Evolutionary conservation across 2,113 vertebrate species (phyloP), one percentile per base, ranked within the genome.

Genomic region (Chloropsis hardwickii): DNA sequence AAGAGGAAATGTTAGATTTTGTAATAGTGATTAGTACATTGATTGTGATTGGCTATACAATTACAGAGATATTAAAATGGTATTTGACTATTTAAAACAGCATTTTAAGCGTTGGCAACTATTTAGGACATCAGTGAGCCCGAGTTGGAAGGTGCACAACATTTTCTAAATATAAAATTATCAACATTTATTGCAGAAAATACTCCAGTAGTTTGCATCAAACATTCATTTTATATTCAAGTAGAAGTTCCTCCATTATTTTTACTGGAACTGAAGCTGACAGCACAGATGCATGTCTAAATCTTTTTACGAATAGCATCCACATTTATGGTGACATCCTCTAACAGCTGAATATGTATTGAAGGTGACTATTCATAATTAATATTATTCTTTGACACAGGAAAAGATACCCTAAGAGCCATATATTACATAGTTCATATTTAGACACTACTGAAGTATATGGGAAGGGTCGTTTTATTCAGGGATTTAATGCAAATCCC

Each of bases 1-100:
- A 86, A 93, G 47, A 60, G 82, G 86, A 94, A 92, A 18, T 62
- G 24, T 90, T 90, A 60, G 72, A 92, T 86, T 88, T 95, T 87
- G 54, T 78, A 80, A 66, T 20, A 73, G 44, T 78, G 74, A 85
- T 88, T 90, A 88, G 62, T 24, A 53, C 28, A 86, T 62, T 61
- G 87, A 93, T 29, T 82, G 58, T 66, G 64, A 87, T 77, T 73
- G 22, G 62, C 66, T 77, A 47, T 28, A 45, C 66, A 85, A 45
- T 81, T 94, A 81, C 35, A 89, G 35, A 64, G 31, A 66, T 66
- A 64, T 66, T 85, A 85, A 62, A 22, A 29, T 70, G 54, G 21
- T 14, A 51, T 76, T 91, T 94, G 50, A 29, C 53, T 85, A 12
- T 65, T 84, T 65, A 90, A 80, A 18, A 4, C 2, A 20, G 9